Conservation (phyloP, 1,140 invertebrate species). For the Popillia japonica region DNA sequence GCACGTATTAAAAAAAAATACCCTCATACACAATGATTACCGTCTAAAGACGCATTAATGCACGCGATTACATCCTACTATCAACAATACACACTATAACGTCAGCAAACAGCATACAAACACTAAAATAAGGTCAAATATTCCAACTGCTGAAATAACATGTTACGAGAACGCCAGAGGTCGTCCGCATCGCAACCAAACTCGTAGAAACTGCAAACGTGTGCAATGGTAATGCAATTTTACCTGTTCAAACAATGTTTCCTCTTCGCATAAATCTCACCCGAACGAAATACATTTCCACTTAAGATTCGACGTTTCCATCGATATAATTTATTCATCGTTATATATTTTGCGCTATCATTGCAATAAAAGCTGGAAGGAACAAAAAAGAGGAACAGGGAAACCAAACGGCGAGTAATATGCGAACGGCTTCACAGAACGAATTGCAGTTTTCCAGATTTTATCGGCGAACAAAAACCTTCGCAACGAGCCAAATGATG, state of each 20-base stretch:
- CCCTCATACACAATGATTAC: background rate
- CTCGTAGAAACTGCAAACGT: background rate
- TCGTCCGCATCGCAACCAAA: background rate
- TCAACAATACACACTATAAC: background rate
- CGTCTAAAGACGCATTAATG: background rate
- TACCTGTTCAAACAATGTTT: slow-evolving; percentile 14
- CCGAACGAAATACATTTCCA: slow-evolving; percentile 30
- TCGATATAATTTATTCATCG: slow-evolving; percentile 22
- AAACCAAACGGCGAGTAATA: background rate
- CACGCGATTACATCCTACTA: background rate
- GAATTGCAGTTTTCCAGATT: slow-evolving; percentile 4
- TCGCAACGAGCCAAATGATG: slow-evolving; percentile 3
- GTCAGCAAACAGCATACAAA: background rate
- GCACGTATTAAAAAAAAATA: background rate
- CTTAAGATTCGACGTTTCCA: slow-evolving; percentile 24
- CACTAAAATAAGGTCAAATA: background rate
- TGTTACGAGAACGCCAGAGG: background rate
- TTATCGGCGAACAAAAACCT: slow-evolving; percentile 9
- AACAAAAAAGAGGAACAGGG: background rate
- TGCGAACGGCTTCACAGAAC: background rate
- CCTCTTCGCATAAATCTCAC: slow-evolving; percentile 5
- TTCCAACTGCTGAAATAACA: background rate
- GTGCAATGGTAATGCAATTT: slow-evolving; percentile 30
- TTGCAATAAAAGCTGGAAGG: background rate
- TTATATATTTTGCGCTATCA: slow-evolving; percentile 24